Evolutionary conservation across 2,888 invertebrate species (phyloP).

Genomic region (Meliscaeva auricollis): DNA sequence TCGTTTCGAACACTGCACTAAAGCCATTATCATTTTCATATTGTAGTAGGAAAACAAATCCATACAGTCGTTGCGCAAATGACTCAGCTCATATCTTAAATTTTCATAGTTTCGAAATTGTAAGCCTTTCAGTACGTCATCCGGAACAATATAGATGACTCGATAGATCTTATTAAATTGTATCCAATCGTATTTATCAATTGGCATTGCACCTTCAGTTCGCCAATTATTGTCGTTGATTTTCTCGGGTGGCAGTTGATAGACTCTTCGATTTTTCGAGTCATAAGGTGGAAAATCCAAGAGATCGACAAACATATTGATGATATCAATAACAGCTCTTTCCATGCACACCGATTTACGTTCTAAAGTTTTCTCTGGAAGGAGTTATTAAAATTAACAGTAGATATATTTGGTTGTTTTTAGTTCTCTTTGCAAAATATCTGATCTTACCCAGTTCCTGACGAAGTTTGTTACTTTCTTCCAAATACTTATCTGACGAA

Average conservation of each 20-base stretch:
- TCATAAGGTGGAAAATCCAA: conserved; percentile 80
- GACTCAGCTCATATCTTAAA: conserved; percentile 86
- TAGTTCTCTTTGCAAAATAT: too few relatives aligned
- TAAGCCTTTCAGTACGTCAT: conserved; percentile 78
- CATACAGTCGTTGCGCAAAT: conserved; percentile 90
- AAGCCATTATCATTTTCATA: conserved; percentile 89
- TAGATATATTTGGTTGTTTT: neutral
- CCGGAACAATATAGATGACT: conserved; percentile 80
- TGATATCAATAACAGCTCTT: conserved; percentile 90
- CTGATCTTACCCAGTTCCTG: conserved; percentile 79
- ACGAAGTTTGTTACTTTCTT: conserved; percentile 87
- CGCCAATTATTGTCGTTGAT: conserved; percentile 83
- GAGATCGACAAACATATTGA: conserved; percentile 90
- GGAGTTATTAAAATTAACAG: neutral
- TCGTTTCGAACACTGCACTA: conserved; percentile 90
- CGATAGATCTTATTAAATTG: conserved; percentile 82
- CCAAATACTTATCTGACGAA: conserved; percentile 86
- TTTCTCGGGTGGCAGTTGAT: conserved; percentile 87
- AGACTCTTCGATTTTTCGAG: conserved; percentile 86
- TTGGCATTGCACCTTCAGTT: conserved; percentile 81
- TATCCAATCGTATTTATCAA: conserved; percentile 83
- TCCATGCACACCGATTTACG: conserved; percentile 89
- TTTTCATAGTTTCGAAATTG: conserved; percentile 87
- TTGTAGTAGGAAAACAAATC: conserved; percentile 93
- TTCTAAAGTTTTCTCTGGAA: conserved; percentile 85